Percentiles rank a stretch among this genome's conserved stretches.
These are phyloP conservation scores for Gadus macrocephalus DNA, from an alignment of 2,113 vertebrate genomes.

Conservation along the genomic window DNA sequence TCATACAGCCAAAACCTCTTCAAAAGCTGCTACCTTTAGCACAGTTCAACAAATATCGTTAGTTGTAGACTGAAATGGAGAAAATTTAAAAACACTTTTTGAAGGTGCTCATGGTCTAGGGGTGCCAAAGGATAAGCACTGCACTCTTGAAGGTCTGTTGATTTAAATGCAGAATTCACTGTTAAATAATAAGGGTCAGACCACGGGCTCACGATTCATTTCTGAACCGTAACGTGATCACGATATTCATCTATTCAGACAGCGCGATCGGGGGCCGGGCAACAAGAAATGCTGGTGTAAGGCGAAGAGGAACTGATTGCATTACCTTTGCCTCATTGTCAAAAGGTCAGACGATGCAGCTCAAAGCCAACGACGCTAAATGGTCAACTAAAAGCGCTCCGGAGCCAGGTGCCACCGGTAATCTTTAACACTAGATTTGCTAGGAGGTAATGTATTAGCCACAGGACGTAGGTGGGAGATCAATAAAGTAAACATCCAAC, in stretches of 20 bases:
- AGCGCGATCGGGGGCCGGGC: conserved; percentile 8
- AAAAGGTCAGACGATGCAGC: conserved; percentile 36
- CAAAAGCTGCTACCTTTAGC: background rate
- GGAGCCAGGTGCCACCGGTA: conserved; percentile 35
- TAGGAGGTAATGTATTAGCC: conserved; percentile 37
- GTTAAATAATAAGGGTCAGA: conserved; percentile 55
- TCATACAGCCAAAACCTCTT: background rate
- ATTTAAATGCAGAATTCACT: conserved; percentile 39
- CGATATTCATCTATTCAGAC: conserved; percentile 35
- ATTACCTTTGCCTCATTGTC: conserved; percentile 40
- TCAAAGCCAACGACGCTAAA: conserved; percentile 31
- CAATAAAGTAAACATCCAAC: conserved; percentile 57
- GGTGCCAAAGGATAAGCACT: conserved; percentile 30
- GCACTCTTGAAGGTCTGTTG: conserved; percentile 34
- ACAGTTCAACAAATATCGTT: background rate
- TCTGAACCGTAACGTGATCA: conserved; percentile 23
- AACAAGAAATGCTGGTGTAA: conserved; percentile 32
- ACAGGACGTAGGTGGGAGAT: conserved; percentile 33
- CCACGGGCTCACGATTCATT: conserved; percentile 32
- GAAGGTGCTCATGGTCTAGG: background rate
- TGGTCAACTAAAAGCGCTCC: conserved; percentile 21
- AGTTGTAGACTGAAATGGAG: conserved; percentile 4
- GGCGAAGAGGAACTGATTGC: conserved; percentile 25
- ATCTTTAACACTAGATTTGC: conserved; percentile 30
- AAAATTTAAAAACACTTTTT: conserved; percentile 29